Conservation (phyloP, 2,113 vertebrate species). For the Caretta caretta region DNA sequence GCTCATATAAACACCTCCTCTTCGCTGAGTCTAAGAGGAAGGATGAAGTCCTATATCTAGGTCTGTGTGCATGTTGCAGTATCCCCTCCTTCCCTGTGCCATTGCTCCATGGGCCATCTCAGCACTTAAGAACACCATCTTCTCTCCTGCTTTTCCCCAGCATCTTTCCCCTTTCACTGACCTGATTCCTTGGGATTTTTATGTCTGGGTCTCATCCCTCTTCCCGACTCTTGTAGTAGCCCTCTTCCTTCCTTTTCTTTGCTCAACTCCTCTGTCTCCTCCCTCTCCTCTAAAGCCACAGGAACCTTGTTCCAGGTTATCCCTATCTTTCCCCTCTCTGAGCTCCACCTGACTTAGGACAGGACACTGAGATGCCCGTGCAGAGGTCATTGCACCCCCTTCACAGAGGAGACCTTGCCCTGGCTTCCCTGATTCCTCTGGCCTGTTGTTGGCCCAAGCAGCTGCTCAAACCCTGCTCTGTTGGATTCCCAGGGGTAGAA, state of each 20-base stretch:
- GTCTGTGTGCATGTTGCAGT: neutral
- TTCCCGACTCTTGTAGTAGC: neutral
- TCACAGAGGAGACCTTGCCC: neutral
- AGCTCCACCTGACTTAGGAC: neutral
- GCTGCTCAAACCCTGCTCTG: neutral
- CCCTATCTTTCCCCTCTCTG: neutral
- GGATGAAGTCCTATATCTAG: accelerated
- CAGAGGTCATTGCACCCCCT: too few species aligned
- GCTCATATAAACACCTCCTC: neutral
- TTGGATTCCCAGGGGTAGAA: neutral
- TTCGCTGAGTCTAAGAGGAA: neutral
- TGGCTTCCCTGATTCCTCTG: neutral
- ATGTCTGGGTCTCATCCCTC: neutral
- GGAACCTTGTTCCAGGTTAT: neutral
- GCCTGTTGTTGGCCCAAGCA: neutral
- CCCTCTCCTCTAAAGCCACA: neutral
- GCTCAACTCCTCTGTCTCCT: neutral
- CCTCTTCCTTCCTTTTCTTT: neutral
- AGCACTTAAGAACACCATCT: neutral
- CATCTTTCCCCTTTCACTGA: neutral
- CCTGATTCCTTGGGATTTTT: neutral
- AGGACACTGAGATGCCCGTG: neutral
- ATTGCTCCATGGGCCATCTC: neutral
- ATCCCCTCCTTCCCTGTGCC: neutral
- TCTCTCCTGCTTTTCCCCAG: neutral